Conservation (phyloP, 2,113 vertebrate species). For the Cephalopterus ornatus region DNA sequence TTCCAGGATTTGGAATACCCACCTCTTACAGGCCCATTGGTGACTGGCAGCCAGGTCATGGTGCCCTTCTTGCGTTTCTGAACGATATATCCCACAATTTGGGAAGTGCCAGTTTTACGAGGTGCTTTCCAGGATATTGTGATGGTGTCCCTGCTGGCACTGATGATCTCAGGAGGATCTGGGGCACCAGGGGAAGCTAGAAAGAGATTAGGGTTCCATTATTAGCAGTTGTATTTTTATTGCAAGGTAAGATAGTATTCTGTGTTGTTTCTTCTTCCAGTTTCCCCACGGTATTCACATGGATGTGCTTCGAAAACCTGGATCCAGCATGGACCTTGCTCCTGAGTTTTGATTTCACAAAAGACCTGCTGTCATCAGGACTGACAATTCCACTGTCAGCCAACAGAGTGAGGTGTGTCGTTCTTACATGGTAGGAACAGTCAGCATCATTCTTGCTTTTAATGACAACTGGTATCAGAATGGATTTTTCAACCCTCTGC, state of each 20-base stretch:
- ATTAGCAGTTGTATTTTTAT: neutral
- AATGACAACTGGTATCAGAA: neutral
- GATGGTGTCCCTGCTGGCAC: constrained; percentile 77
- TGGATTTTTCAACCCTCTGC: neutral
- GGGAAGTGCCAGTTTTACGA: constrained; percentile 72
- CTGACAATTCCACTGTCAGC: neutral
- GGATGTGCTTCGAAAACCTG: neutral
- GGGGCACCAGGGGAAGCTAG: constrained; percentile 82
- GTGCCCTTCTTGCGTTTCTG: constrained; percentile 90
- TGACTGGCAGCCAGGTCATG: constrained; percentile 79
- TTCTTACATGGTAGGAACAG: neutral
- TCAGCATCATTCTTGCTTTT: neutral
- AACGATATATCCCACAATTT: constrained; percentile 82
- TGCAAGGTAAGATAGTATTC: neutral
- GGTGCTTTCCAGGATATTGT: constrained; percentile 81
- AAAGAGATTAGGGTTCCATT: neutral
- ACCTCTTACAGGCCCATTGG: constrained; percentile 76
- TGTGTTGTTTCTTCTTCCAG: neutral
- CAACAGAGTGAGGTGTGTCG: neutral
- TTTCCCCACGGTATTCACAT: neutral
- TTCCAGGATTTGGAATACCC: neutral
- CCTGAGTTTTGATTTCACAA: neutral
- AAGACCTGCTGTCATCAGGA: neutral
- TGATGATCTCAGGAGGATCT: constrained; percentile 78
- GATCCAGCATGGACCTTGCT: neutral